These are phyloP conservation scores for Numenius arquata DNA, from an alignment of 2,113 vertebrate genomes.

Conservation along the genomic window DNA sequence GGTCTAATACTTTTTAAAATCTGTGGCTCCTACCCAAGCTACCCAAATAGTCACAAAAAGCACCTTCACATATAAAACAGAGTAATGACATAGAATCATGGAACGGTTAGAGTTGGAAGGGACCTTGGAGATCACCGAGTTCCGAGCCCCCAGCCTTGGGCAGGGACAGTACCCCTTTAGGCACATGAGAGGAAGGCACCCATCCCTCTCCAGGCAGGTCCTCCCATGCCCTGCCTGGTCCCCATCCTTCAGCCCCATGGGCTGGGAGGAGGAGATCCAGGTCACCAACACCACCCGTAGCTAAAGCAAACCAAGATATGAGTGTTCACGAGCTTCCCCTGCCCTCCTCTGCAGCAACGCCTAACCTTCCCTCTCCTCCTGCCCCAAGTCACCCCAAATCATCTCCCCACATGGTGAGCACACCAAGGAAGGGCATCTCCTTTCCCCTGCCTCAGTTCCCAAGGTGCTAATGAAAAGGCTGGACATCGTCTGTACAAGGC, in stretches of 20 bases:
- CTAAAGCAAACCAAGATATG: fast-evolving
- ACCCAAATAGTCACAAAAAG: neutral
- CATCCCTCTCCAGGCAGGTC: neutral
- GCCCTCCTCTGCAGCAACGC: neutral
- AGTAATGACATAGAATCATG: fast-evolving
- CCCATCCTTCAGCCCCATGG: neutral
- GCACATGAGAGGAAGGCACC: neutral
- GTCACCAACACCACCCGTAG: fast-evolving
- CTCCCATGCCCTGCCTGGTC: neutral
- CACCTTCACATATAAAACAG: fast-evolving
- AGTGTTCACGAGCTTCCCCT: neutral
- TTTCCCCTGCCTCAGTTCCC: neutral
- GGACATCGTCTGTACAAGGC: neutral
- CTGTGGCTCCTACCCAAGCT: neutral
- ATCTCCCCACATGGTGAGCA: fast-evolving
- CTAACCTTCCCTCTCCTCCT: neutral
- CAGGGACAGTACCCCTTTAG: neutral
- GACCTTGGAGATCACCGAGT: neutral
- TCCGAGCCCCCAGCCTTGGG: neutral
- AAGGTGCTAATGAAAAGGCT: neutral
- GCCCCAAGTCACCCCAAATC: too few species aligned
- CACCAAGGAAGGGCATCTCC: neutral
- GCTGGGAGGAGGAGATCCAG: neutral
- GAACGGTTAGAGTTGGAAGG: neutral
- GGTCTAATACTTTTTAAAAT: neutral